Conservation (phyloP, 1,140 invertebrate genomes). For the Brachionus rotundiformis region DNA sequence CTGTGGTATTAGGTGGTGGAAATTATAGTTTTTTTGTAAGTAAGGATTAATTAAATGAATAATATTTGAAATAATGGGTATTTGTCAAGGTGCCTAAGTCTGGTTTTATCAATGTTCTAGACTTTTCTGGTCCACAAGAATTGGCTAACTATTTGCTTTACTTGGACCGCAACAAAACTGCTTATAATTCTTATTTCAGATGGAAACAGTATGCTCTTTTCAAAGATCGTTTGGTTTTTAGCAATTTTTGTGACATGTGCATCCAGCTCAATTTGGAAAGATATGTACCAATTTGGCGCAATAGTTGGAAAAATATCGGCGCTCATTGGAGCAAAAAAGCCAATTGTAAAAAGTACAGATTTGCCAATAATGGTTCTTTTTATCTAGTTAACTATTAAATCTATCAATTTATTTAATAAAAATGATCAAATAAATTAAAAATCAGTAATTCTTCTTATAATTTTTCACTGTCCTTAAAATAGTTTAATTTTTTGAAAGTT, state of each 20-base stretch:
- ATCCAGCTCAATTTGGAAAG: constrained; percentile 12
- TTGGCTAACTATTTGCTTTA: constrained; percentile 53
- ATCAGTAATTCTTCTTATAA: too few species aligned
- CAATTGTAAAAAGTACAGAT: neutral
- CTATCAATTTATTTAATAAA: too few species aligned
- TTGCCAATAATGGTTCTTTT: neutral
- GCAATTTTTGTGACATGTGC: constrained; percentile 38
- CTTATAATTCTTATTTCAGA: constrained; percentile 40
- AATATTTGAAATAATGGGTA: neutral
- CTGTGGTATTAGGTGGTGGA: constrained; percentile 49
- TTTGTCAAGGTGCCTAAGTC: constrained; percentile 7
- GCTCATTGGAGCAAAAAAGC: neutral
- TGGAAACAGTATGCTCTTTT: constrained; percentile 16
- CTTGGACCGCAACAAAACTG: constrained; percentile 30
- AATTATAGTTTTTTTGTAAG: constrained; percentile 37
- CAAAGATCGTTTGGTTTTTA: neutral
- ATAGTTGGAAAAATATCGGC: neutral
- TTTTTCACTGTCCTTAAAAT: too few species aligned
- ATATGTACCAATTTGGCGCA: neutral
- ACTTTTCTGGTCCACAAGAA: constrained; percentile 52
- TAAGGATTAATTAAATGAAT: neutral
- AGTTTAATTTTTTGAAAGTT: too few species aligned
- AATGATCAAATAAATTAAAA: too few species aligned
- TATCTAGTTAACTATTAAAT: too few species aligned
- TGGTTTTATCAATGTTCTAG: constrained; percentile 50